Conservation (phyloP, 2,113 vertebrate genomes). For the Syngnathoides biaculeatus region DNA sequence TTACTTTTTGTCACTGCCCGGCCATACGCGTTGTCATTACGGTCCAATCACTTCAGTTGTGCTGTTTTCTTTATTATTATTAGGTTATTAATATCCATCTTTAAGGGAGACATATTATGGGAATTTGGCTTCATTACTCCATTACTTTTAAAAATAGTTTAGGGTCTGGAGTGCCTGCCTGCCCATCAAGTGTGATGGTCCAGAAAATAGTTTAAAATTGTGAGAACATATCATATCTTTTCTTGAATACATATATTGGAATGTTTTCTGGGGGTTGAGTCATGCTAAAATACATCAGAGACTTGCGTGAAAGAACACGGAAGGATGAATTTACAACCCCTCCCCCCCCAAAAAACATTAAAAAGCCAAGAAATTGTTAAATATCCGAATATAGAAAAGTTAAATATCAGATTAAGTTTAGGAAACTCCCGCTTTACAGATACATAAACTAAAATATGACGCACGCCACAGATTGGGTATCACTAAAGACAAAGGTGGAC, state of each 20-base stretch:
- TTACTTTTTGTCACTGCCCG: slow-evolving; percentile 39
- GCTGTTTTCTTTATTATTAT: slow-evolving; percentile 22
- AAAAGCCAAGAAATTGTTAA: slow-evolving; percentile 32
- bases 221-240: not conserved
- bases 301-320: not conserved
- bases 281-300: slow-evolving; percentile 10
- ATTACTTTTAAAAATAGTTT: no score
- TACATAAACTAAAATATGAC: slow-evolving; percentile 59
- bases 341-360: slow-evolving; percentile 35
- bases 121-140: not conserved
- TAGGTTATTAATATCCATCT: slow-evolving; percentile 22
- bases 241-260: slow-evolving; percentile 53
- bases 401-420: slow-evolving; percentile 3
- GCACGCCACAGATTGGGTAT: slow-evolving; percentile 9
- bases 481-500: not conserved
- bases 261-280: slow-evolving; percentile 48
- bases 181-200: no score
- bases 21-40: slow-evolving; percentile 15
- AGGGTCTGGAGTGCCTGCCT: no score
- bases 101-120: slow-evolving; percentile 2
- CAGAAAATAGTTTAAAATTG: no score
- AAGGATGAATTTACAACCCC: not conserved
- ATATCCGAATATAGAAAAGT: slow-evolving; percentile 53
- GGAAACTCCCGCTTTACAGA: slow-evolving; percentile 41
- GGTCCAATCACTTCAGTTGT: slow-evolving; percentile 28